Conservation (phyloP, 2,888 invertebrate species). For the Ophonus ardosiacus region DNA sequence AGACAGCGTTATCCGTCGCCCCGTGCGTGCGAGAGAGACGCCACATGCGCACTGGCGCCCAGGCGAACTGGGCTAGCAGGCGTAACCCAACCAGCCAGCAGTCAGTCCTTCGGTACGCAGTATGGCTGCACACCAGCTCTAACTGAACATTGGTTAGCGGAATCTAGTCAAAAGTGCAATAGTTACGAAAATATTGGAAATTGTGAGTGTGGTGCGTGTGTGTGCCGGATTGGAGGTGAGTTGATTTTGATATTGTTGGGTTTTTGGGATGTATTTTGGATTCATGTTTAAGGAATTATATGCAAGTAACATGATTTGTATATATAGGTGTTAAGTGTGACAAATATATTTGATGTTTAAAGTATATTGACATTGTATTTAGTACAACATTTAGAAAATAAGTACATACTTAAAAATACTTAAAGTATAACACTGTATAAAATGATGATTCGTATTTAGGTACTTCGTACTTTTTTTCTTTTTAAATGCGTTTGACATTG, state of each 20-base stretch:
- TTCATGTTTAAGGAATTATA: no score
- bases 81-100: slow-evolving; percentile 26
- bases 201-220: background rate
- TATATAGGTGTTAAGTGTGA: no score
- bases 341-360: no score
- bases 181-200: background rate
- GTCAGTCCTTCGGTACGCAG: slow-evolving; percentile 48
- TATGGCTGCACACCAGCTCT: slow-evolving; percentile 47
- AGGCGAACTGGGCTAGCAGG: slow-evolving; percentile 41
- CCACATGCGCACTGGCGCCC: slow-evolving; percentile 21
- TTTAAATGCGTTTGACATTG: no score
- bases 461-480: no score
- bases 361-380: no score
- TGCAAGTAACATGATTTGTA: no score
- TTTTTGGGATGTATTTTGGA: background rate
- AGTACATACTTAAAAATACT: no score
- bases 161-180: slow-evolving; percentile 52
- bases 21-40: background rate
- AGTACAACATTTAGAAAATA: no score
- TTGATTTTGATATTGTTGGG: background rate
- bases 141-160: background rate
- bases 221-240: background rate
- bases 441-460: no score
- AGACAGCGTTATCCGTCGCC: background rate
- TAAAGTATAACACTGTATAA: no score